phyloP scores from a whole-genome alignment of 2,888 invertebrate species.

The Mylabris sibirica region DNA sequence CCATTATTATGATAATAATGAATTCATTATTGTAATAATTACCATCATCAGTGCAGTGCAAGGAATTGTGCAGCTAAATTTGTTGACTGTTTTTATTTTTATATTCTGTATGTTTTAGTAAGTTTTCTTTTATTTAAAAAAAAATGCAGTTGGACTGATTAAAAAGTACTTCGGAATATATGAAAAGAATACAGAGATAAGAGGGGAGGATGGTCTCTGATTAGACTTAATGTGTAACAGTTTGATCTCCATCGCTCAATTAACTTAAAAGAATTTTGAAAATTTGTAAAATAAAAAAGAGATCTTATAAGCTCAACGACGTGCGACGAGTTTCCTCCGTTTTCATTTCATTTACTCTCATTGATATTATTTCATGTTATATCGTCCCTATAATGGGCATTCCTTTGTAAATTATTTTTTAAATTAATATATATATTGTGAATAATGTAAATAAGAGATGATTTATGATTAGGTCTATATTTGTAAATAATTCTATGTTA shows the following conservation, averaged over 20 bases:
- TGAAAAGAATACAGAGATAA: not conserved
- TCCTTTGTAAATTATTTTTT: constrained; percentile 56
- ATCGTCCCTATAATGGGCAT: constrained; percentile 54
- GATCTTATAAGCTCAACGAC: constrained; percentile 37
- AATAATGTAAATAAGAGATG: constrained; percentile 60
- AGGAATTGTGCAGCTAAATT: constrained; percentile 57
- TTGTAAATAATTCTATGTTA: constrained; percentile 53
- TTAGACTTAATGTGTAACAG: constrained; percentile 40
- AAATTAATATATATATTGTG: constrained; percentile 50
- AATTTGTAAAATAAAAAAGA: not conserved
- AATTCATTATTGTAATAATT: not conserved
- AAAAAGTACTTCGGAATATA: constrained; percentile 34
- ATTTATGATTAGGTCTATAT: constrained; percentile 58
- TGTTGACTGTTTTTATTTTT: constrained; percentile 58
- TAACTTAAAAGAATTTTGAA: constrained; percentile 28
- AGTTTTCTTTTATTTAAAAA: constrained; percentile 7
- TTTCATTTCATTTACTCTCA: constrained; percentile 13
- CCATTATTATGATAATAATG: not conserved
- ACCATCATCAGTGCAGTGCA: constrained; percentile 47
- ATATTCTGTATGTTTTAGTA: constrained; percentile 41
- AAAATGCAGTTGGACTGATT: constrained; percentile 36
- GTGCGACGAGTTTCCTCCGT: constrained; percentile 46
- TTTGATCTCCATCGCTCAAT: constrained; percentile 59
- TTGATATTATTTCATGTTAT: constrained; percentile 51
- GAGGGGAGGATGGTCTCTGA: constrained; percentile 10